Conservation (phyloP, 2,113 vertebrate genomes). For the Pristiophorus japonicus region DNA sequence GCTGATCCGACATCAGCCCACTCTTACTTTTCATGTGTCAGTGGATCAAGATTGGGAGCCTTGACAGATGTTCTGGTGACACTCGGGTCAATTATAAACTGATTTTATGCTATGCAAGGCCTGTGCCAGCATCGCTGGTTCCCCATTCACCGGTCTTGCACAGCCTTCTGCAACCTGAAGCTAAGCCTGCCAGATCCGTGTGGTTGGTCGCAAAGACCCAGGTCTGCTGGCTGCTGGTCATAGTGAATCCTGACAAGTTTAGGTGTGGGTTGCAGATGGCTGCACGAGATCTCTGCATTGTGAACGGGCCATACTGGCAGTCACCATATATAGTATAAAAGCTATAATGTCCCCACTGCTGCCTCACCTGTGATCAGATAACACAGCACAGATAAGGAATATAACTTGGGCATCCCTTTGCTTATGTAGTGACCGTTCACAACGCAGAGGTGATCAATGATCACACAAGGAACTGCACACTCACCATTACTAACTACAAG, state of each 20-base stretch:
- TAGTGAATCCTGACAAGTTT: neutral
- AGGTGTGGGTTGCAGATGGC: neutral
- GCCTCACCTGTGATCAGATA: neutral
- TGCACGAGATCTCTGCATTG: neutral
- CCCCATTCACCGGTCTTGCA: neutral
- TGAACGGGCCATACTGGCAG: neutral
- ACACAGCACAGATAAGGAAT: neutral
- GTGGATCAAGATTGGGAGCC: neutral
- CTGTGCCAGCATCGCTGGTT: no score
- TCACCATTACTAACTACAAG: neutral
- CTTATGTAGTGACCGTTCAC: neutral
- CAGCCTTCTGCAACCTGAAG: neutral
- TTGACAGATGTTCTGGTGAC: neutral
- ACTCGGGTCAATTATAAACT: neutral
- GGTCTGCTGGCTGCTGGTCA: neutral
- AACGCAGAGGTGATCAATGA: neutral
- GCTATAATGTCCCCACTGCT: neutral
- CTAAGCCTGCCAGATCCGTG: neutral
- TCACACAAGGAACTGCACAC: neutral
- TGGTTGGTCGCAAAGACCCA: neutral
- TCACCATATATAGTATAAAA: no score
- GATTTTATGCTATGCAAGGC: neutral
- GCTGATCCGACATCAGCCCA: neutral
- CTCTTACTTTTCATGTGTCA: neutral
- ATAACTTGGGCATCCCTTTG: neutral